Evolutionary conservation across 2,113 vertebrate species (phyloP).

Genomic region (Megalops atlanticus): DNA sequence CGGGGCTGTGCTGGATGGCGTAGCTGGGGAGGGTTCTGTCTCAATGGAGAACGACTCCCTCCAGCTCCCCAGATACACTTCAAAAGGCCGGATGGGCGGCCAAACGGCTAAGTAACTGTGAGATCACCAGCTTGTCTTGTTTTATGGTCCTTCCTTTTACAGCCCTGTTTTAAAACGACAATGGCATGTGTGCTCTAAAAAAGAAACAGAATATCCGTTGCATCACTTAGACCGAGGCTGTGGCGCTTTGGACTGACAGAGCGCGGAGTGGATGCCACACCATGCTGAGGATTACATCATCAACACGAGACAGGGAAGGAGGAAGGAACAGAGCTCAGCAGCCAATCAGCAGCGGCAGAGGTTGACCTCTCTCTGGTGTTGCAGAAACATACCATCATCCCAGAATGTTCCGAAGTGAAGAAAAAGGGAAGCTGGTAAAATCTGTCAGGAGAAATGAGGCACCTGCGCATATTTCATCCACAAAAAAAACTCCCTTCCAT

Average conservation of each 20-base stretch:
- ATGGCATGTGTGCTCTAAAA: constrained; percentile 53
- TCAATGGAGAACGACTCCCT: constrained; percentile 60
- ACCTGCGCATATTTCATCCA: not conserved
- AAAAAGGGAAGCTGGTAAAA: not conserved
- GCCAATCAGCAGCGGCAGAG: not conserved
- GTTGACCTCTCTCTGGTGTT: not conserved
- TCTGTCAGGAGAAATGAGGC: not conserved
- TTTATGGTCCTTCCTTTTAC: constrained; percentile 61
- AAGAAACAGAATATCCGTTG: constrained; percentile 45
- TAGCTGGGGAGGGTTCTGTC: constrained; percentile 42
- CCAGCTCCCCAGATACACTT: constrained; percentile 62
- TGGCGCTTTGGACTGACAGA: not conserved
- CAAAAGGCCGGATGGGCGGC: constrained; percentile 65
- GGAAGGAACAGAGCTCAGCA: not conserved
- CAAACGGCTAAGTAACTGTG: constrained; percentile 64
- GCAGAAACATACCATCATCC: not conserved
- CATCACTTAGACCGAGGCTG: not conserved
- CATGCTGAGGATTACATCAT: not conserved
- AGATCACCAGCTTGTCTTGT: constrained; percentile 65
- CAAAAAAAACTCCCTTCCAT: no score
- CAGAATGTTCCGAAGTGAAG: not conserved
- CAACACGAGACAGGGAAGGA: not conserved
- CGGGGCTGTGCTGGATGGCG: not conserved
- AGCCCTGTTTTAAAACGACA: constrained; percentile 65
- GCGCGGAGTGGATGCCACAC: not conserved